Evolutionary conservation across 2,113 vertebrate species (phyloP), one percentile per base, ranked within the genome.

Genomic region (Melanotaenia duboulayi): DNA sequence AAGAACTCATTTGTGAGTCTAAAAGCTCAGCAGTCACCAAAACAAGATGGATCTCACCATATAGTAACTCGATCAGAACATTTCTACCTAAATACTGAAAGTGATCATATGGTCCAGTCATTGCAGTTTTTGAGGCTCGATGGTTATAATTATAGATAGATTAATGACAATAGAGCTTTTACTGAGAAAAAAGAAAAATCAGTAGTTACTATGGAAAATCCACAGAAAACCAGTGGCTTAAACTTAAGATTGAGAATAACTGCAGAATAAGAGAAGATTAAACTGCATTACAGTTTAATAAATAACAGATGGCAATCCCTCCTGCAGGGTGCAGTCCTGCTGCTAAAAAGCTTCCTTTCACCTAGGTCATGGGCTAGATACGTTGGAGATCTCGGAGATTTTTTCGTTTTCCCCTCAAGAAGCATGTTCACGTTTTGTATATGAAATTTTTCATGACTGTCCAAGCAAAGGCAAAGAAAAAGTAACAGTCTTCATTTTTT

Each of bases 1-100:
- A 69, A 39, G 28, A 20, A 67, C 25, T 67, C 57, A 61, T 72
- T 77, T 76, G 37, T 82, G 50, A 60, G 35, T 79, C 42, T 73
- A 55, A 65, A 66, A 56, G 56, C 61, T 52, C 32, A 61, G 19
- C n/a, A 22, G 20, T 12, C 6, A 35, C 48, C 56, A 24, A 68
- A n/a, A 52, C 46, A 11, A 22, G 19, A 16, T 22, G 25, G 22
- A 24, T 51, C 19, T 11, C 19, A 56, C 19, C 11, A 2, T 48
- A 37, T 67, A 25, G 25, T 22, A n/a, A 23, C 19, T 39, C 13
- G 1, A 60, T 51, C n/a, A 35, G 6, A 40, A 63, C 9, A 23
- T 73, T 73, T 22, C 24, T 28, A 22, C 35, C 50, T 64, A 13
- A 22, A 56, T 14, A 20, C 28, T 23, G 23, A 37, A 58, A 62